Conservation (phyloP, 2,113 vertebrate species). For the Naja naja region DNA sequence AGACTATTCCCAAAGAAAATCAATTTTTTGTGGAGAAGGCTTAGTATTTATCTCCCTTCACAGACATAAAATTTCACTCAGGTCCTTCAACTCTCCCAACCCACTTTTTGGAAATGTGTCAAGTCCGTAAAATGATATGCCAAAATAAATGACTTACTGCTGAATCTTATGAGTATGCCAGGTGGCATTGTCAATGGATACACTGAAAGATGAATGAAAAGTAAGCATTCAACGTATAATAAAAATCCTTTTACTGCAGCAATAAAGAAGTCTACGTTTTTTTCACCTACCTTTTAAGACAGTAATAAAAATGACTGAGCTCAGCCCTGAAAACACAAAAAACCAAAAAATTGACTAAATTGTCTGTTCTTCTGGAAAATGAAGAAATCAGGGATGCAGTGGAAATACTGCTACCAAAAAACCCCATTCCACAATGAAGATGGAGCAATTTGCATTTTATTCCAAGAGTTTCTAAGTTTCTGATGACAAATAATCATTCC, state of each 20-base stretch:
- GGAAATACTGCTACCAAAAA: background rate
- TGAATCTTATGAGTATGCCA: slow-evolving; percentile 20
- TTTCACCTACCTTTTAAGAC: slow-evolving; percentile 28
- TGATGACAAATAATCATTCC: background rate
- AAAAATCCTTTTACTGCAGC: slow-evolving; percentile 31
- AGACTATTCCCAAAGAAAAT: slow-evolving; percentile 16
- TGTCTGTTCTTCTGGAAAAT: slow-evolving; percentile 7
- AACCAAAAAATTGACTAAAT: slow-evolving; percentile 1
- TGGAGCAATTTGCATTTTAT: background rate
- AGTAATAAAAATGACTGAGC: slow-evolving; percentile 34
- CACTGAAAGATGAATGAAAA: slow-evolving; percentile 28
- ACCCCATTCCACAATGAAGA: background rate
- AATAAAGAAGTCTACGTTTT: slow-evolving; percentile 2
- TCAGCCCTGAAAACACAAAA: background rate
- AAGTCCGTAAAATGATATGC: slow-evolving; percentile 6
- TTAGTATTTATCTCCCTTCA: background rate
- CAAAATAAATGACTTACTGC: slow-evolving; percentile 30
- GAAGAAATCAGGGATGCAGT: background rate
- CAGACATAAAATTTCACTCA: background rate
- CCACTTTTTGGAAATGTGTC: slow-evolving; percentile 1
- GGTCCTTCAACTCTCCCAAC: background rate
- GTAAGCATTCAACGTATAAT: slow-evolving; percentile 28
- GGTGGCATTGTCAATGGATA: background rate
- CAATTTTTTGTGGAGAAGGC: background rate
- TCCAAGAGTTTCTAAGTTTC: background rate